Evolutionary conservation across 2,797 vertebrate genomes (phyloP), one percentile per base, ranked within the genome.

Genomic region (Synaphobranchus kaupii): DNA sequence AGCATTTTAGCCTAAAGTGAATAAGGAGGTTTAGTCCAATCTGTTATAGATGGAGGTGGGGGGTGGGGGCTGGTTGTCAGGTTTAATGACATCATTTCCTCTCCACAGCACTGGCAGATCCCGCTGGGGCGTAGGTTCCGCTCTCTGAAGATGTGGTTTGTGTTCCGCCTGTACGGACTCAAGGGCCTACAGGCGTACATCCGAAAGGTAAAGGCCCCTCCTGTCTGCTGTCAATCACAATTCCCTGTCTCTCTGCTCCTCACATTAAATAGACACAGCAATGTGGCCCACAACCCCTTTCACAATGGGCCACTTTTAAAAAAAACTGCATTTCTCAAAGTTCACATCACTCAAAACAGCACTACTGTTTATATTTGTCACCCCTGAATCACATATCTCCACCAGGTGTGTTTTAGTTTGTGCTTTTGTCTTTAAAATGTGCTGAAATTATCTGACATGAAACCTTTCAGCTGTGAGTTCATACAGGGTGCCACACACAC

Each of bases 141-240:
- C 63, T 98, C 99, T 1, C 92, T 99, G 87, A 99, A 99, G 94
- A 89, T 99, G 94, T 99, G 98, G 98, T 99, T 99, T 88, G 98
- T 99, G 63, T 97, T 99, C 89, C 96, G 99, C 87, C 91, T 98
- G 93, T 99, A 98, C 0, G 99, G 99, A 0, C 93, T 98, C 84
- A 95, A 90, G 4, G 97, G 97, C 25, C 94, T 99, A 90, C 99
- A 99, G 93, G 96, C 96, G 76, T 88, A 98, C 88, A 98, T 99
- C 92, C 97, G 97, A 89, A 99, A 98, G 98, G 99, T 99, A 95
- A 93, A 44, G 22, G 89, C 76, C 17, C 87, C 78, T 22, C 66
- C 66, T 28, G 48, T 28, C 52, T 47, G n/a, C 82, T 73, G 60
- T 73, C 48, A 83, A 8, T 83, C 44, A 48, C 31, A 68, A 73